Evolutionary conservation across 1,140 invertebrate species (phyloP).

Genomic region (Diprion similis): DNA sequence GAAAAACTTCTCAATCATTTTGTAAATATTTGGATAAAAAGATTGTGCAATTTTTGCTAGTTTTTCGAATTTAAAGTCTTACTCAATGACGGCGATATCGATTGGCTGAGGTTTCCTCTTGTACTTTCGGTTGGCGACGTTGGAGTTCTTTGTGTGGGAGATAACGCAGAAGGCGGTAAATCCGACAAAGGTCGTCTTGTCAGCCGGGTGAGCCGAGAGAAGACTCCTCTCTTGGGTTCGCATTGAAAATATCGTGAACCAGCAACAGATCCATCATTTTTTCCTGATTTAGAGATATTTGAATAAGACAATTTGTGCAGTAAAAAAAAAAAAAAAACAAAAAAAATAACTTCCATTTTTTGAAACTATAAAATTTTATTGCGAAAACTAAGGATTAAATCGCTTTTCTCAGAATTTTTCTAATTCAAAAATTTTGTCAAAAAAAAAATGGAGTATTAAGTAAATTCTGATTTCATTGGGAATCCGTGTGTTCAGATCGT

Average conservation of each 20-base stretch:
- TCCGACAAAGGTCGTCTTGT: conserved; percentile 71
- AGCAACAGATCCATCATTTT: conserved; percentile 96
- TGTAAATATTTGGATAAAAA: no score
- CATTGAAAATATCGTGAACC: conserved; percentile 94
- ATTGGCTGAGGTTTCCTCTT: conserved; percentile 44
- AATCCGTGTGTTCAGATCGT: no score
- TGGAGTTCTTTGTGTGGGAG: conserved; percentile 56
- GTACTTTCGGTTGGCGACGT: conserved; percentile 49
- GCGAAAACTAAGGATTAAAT: no score
- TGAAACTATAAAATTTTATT: no score
- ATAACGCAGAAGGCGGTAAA: conserved; percentile 37
- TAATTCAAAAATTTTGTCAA: no score
- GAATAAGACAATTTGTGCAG: conserved; percentile 12
- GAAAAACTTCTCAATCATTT: no score
- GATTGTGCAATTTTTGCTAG: not conserved
- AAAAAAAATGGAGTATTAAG: no score
- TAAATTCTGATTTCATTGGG: no score
- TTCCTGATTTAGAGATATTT: conserved; percentile 67
- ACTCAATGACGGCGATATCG: conserved; percentile 55
- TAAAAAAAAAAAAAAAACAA: no score
- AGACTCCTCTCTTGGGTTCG: conserved; percentile 91
- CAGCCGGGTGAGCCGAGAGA: conserved; percentile 89
- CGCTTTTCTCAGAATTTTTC: no score
- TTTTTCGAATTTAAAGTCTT: conserved; percentile 35
- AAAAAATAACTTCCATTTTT: no score